Conservation (phyloP, 1,140 invertebrate genomes). For the Ceratosolen solmsi region DNA sequence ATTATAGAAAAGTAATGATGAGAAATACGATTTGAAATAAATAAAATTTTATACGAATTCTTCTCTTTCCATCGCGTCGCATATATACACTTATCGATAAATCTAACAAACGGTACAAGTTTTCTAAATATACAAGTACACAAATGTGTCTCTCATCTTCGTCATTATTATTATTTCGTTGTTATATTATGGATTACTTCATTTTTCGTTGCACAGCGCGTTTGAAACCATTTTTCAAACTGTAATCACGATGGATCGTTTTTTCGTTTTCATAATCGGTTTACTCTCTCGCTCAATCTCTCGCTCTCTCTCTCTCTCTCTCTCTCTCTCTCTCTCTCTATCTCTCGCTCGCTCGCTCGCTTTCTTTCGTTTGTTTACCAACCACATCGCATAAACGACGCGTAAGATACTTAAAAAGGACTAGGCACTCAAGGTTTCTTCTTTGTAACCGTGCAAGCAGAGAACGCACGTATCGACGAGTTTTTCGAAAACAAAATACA, state of each 20-base stretch:
- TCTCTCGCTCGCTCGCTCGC: neutral
- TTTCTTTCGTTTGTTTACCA: neutral
- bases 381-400: constrained; percentile 29
- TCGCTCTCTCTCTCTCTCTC: neutral
- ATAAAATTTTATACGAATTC: constrained; percentile 41
- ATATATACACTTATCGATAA: constrained; percentile 35
- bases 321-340: neutral
- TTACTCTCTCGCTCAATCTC: neutral
- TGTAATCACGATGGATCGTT: neutral
- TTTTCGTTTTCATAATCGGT: neutral
- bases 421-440: constrained; percentile 64
- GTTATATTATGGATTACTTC: neutral
- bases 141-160: constrained; percentile 8
- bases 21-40: constrained; percentile 33
- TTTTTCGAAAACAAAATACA: neutral
- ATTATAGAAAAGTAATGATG: neutral
- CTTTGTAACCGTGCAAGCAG: constrained; percentile 49
- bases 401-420: constrained; percentile 61
- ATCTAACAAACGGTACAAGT: constrained; percentile 38
- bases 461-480: constrained; percentile 31
- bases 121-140: constrained; percentile 39
- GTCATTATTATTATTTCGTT: neutral
- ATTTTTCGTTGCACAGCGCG: neutral
- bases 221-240: neutral
- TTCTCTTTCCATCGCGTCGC: neutral